These are phyloP conservation scores for Tetranychus truncatus DNA, from an alignment of 2,888 invertebrate genomes.

Conservation along the genomic window DNA sequence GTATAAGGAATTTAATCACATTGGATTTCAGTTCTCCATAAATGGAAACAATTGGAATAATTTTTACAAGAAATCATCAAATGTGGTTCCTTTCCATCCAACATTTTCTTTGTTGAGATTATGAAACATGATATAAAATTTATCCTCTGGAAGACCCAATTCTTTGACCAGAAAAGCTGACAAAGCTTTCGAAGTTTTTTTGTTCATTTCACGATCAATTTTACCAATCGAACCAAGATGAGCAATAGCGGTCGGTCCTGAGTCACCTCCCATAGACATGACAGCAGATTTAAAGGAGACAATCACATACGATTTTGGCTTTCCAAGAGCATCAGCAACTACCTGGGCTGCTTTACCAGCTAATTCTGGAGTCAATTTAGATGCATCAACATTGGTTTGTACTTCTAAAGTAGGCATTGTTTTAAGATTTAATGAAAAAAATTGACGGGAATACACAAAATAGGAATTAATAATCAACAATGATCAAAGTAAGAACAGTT, in stretches of 20 bases:
- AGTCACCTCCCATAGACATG: not conserved
- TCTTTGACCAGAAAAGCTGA: not conserved
- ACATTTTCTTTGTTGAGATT: not conserved
- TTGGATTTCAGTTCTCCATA: too few species aligned
- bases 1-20: too few species aligned
- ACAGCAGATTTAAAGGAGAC: not conserved
- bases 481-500: too few species aligned
- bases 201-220: conserved; percentile 4
- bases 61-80: not conserved
- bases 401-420: not conserved
- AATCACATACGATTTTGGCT: conserved; percentile 6
- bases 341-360: not conserved
- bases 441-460: not conserved
- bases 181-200: not conserved
- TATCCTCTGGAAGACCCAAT: not conserved
- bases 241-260: not conserved
- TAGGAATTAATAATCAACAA: too few species aligned
- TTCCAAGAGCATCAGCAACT: conserved; percentile 2
- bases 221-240: conserved; percentile 6
- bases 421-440: not conserved
- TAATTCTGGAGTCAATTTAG: conserved; percentile 2
- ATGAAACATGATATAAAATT: conserved; percentile 5
- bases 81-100: not conserved
- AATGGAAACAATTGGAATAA: not conserved
- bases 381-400: not conserved